Percentiles rank a stretch among this genome's conserved stretches.
Evolutionary conservation across 2,113 vertebrate species (phyloP).

Genomic region (Arenaria interpres): DNA sequence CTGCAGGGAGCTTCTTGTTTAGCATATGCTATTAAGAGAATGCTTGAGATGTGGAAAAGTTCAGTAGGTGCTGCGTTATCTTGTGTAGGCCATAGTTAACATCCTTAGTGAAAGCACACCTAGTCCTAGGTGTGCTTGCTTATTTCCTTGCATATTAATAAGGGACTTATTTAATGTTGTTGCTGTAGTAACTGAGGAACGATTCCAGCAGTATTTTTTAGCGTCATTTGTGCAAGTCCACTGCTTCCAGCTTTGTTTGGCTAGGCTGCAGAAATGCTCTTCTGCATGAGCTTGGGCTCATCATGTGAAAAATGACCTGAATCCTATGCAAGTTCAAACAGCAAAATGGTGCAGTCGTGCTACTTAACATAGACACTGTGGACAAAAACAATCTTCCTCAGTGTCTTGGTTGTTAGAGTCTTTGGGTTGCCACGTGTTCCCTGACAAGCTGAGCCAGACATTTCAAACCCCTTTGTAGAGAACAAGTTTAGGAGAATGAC

Average conservation of each 20-base stretch:
- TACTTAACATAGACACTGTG: background rate
- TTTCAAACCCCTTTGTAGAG: background rate
- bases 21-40: background rate
- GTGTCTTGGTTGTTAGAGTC: background rate
- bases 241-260: background rate
- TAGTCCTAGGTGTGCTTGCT: background rate
- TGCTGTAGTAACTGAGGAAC: background rate
- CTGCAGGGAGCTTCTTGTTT: background rate
- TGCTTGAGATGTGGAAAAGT: background rate
- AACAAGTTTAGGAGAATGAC: background rate
- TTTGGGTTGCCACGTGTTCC: background rate
- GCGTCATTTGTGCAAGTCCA: background rate
- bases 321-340: background rate
- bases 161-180: background rate
- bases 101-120: background rate
- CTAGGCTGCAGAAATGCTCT: background rate
- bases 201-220: background rate
- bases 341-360: background rate
- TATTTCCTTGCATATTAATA: background rate
- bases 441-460: background rate
- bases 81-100: background rate
- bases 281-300: background rate
- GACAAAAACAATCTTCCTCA: fast-evolving
- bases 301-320: background rate
- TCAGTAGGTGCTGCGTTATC: background rate